Evolutionary conservation across 2,797 vertebrate genomes (phyloP).

Genomic region (Halcyon smyrnensis): DNA sequence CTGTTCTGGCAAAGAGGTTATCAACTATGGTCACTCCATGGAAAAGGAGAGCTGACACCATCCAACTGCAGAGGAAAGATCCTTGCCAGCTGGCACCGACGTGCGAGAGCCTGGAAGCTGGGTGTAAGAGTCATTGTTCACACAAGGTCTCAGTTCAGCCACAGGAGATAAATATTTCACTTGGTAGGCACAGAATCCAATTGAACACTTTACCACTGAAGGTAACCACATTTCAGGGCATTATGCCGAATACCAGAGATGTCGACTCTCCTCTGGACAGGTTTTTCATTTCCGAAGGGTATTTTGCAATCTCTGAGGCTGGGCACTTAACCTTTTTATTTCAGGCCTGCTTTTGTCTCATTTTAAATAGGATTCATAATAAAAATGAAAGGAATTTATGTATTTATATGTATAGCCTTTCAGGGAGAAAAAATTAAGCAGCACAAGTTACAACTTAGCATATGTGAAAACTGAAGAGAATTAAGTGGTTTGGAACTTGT

Average conservation of each 20-base stretch:
- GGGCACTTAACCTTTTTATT: neutral
- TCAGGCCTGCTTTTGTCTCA: neutral
- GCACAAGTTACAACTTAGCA: neutral
- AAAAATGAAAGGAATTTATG: neutral
- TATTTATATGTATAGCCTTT: neutral
- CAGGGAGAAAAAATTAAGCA: neutral
- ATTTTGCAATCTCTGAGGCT: neutral
- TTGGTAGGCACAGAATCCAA: neutral
- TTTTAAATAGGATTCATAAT: neutral
- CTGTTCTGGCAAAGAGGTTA: neutral
- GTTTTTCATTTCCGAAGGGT: neutral
- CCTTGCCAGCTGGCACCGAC: neutral
- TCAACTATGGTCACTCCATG: accelerated
- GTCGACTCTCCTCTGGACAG: accelerated
- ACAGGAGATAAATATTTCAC: neutral
- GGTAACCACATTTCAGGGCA: neutral
- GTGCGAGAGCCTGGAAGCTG: neutral
- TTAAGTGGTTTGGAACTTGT: neutral
- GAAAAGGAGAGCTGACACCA: neutral
- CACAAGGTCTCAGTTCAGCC: constrained; percentile 26
- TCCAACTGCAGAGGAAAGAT: neutral
- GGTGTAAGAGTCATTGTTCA: neutral
- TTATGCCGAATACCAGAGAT: neutral
- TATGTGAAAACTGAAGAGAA: neutral
- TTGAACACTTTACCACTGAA: neutral